Conservation (phyloP, 2,797 vertebrate species). For the Aldrovandia affinis region DNA sequence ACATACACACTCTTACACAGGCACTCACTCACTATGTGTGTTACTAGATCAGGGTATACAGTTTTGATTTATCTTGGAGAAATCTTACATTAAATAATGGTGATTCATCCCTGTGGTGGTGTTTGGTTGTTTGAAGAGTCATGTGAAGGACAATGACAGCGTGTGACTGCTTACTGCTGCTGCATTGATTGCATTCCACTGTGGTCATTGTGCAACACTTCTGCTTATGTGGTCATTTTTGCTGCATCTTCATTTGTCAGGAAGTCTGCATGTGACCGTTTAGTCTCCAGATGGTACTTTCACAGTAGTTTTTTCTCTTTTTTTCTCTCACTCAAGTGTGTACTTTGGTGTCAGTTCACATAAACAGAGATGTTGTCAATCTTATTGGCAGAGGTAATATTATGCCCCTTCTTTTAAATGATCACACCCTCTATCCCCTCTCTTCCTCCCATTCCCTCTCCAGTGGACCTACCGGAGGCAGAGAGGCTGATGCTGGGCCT, state of each 20-base stretch:
- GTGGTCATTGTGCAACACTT: constrained; percentile 49
- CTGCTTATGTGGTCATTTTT: constrained; percentile 52
- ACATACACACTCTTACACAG: no score
- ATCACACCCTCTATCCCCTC: neutral
- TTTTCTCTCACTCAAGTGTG: neutral
- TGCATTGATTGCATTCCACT: neutral
- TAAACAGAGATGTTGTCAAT: neutral
- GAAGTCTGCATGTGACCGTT: constrained; percentile 21
- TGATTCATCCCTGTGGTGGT: neutral
- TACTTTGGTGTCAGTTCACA: neutral
- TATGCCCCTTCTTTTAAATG: neutral
- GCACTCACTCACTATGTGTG: no score
- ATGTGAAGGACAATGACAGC: neutral
- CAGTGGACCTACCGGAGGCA: constrained; percentile 79
- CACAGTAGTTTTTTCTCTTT: neutral
- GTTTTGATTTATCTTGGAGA: neutral
- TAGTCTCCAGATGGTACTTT: neutral
- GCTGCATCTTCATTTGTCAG: neutral
- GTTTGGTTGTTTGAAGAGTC: neutral
- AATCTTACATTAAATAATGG: neutral
- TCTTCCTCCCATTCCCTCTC: neutral
- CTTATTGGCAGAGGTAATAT: neutral
- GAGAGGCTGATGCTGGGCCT: constrained; percentile 81
- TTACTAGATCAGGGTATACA: no score
- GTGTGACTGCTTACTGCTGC: neutral